Evolutionary conservation across 2,888 invertebrate species (phyloP).

Genomic region (Xestoiulus laeticollis): DNA sequence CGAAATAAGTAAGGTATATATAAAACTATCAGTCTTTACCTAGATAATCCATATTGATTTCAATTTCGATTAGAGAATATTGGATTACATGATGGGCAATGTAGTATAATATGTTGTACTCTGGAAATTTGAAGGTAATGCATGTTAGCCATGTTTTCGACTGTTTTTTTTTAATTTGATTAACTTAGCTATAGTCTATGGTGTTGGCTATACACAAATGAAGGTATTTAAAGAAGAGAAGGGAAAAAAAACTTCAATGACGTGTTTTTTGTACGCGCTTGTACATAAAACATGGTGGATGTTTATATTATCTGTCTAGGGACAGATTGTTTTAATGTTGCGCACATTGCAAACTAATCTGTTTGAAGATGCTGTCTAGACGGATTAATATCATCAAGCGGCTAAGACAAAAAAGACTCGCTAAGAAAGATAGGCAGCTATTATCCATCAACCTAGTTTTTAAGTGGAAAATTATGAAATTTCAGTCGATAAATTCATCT

Average conservation of each 20-base stretch:
- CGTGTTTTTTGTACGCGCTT: background rate
- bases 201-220: background rate
- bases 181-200: background rate
- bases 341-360: background rate
- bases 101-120: too few species aligned
- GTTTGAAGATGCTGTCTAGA: conserved; percentile 1
- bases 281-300: background rate
- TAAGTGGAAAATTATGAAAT: background rate
- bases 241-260: background rate
- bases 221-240: background rate
- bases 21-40: too few species aligned
- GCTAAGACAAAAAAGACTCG: background rate
- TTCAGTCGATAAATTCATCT: background rate
- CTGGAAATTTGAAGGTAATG: background rate
- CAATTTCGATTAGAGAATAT: too few species aligned
- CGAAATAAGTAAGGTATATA: too few species aligned
- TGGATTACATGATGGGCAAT: too few species aligned
- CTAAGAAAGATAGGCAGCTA: background rate
- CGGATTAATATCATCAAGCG: background rate
- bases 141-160: background rate
- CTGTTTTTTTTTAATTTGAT: background rate
- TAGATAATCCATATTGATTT: too few species aligned
- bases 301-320: background rate
- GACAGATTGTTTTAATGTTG: conserved; percentile 9
- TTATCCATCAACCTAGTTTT: background rate